A percentile compares a stretch with the other conserved stretches of the same genome.
Evolutionary conservation across 2,113 vertebrate species (phyloP).

Genomic region (Lepus europaeus): DNA sequence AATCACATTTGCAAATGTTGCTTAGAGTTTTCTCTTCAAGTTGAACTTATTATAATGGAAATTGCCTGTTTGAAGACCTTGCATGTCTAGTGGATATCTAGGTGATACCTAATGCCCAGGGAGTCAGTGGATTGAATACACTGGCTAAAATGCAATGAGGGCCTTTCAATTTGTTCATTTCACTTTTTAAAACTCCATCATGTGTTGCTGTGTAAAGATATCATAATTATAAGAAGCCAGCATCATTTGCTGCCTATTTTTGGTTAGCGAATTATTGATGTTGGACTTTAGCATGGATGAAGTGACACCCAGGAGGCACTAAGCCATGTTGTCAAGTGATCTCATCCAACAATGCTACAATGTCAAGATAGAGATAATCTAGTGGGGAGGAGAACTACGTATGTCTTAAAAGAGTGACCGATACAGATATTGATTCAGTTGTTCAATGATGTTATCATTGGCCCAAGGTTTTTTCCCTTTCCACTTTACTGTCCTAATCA

Average conservation of each 20-base stretch:
- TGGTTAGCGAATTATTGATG: not conserved
- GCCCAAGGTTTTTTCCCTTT: not conserved
- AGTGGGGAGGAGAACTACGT: not conserved
- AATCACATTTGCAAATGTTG: not conserved
- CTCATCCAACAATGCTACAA: not conserved
- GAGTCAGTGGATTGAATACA: not conserved
- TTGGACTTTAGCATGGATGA: not conserved
- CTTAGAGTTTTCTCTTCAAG: not conserved
- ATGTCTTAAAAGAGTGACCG: not conserved
- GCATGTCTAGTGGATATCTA: too few relatives aligned
- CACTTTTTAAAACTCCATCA: not conserved
- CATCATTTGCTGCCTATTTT: not conserved
- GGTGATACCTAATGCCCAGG: rapidly evolving
- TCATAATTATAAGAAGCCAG: not conserved
- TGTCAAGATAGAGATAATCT: conserved; percentile 1
- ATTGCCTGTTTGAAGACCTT: not conserved
- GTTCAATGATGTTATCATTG: not conserved
- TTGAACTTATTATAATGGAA: not conserved
- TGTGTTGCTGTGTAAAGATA: not conserved
- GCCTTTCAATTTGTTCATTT: not conserved
- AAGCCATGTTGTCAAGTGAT: not conserved
- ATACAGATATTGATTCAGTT: not conserved
- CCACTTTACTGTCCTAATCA: not conserved
- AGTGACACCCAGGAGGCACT: not conserved
- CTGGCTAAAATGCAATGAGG: not conserved